phyloP scores from a whole-genome alignment of 2,113 vertebrate genomes.

The Leiothrix lutea region DNA sequence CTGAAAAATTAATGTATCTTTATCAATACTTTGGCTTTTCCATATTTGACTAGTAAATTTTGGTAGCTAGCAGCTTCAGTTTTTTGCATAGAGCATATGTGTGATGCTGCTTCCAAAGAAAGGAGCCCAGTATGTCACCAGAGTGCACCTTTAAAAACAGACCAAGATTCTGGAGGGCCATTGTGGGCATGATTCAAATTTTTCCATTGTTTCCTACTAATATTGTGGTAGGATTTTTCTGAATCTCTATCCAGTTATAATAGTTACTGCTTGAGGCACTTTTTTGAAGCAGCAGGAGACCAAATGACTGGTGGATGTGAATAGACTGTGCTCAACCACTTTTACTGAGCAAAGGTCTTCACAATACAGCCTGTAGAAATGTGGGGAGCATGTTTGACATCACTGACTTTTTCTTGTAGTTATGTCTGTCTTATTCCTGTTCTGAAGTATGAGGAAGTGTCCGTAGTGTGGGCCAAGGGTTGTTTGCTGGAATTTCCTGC shows the following conservation, averaged over 20 bases:
- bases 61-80: background rate
- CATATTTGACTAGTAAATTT: background rate
- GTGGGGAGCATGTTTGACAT: background rate
- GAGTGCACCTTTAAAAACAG: background rate
- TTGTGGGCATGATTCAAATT: background rate
- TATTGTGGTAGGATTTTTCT: background rate
- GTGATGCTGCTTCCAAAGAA: background rate
- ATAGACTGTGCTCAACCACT: background rate
- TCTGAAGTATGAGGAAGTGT: background rate
- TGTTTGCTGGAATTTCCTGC: background rate
- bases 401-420: background rate
- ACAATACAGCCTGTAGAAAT: background rate
- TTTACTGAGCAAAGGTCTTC: background rate
- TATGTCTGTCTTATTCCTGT: background rate
- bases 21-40: background rate
- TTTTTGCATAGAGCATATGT: background rate
- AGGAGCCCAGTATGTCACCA: background rate
- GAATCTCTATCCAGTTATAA: background rate
- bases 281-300: background rate
- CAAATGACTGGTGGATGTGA: background rate
- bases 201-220: background rate
- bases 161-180: background rate
- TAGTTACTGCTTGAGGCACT: background rate
- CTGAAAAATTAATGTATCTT: background rate
- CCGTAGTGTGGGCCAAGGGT: background rate